phyloP scores from a whole-genome alignment of 35 echinoderm and acorn worm genomes.

The Hemicentrotus pulcherrimus region DNA sequence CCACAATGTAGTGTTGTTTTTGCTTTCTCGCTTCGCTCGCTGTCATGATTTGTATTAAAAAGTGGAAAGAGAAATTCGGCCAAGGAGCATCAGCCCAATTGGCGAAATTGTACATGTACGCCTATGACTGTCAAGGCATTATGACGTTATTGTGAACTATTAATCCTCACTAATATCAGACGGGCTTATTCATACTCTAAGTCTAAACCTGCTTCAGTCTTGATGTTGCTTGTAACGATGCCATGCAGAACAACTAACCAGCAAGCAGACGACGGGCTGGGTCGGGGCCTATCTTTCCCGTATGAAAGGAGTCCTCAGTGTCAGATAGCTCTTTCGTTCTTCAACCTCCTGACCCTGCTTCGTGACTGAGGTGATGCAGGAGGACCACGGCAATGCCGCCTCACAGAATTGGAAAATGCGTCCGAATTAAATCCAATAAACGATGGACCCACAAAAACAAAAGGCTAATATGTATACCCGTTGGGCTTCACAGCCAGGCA shows the following conservation, averaged over 20 bases:
- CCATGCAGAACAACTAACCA: not conserved
- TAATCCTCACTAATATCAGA: not conserved
- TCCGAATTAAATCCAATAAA: conserved; percentile 47
- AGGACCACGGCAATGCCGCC: conserved; percentile 28
- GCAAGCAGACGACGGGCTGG: not conserved
- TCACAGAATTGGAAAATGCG: conserved; percentile 31
- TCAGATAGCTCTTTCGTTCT: not conserved
- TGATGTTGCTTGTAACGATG: not conserved
- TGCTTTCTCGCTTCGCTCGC: no score
- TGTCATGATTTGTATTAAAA: no score
- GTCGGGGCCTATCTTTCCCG: not conserved
- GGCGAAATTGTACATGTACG: not conserved
- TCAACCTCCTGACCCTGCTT: conserved; percentile 17
- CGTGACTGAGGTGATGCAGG: not conserved
- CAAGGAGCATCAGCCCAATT: not conserved
- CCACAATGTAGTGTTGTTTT: no score
- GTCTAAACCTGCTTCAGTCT: not conserved
- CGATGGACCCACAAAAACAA: conserved; percentile 38
- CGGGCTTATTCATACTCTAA: not conserved
- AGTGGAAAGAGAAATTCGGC: no score
- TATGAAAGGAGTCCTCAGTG: not conserved
- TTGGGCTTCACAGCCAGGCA: conserved; percentile 29
- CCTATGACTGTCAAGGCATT: not conserved
- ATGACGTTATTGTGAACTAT: not conserved
- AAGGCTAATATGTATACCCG: conserved; percentile 43